Evolutionary conservation across 2,888 invertebrate species (phyloP), one percentile per base, ranked within the genome.

Genomic region (Linyphia triangularis): DNA sequence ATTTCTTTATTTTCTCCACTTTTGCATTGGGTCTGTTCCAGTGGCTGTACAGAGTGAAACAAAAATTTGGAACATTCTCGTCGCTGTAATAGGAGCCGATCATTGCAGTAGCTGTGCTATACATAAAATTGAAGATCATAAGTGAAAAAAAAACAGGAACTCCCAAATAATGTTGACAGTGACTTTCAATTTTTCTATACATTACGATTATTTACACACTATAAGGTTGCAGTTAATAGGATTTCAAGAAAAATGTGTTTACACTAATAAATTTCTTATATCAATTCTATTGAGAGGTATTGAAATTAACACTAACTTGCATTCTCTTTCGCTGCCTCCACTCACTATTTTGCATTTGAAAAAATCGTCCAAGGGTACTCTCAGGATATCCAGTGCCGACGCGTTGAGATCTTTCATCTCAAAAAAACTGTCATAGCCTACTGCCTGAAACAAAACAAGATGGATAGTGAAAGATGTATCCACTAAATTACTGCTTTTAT

Each of bases 41-140:
- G 10, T 30, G 40, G 5, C 65, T 26, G 43, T 84, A 73, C 6
- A 84, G 19, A 13, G 65, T 65, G 65, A 40, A 84, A 26, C 83
- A 84, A 22, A 84, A 65, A 22, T 28, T 75, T 37, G 70, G 70
- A 13, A 51, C 3, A 16, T 75, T 67, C 4, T 43, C 61, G 16
- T 73, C 51, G 63, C 73, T 84, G 51, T 63, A 84, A 24, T 65
- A 84, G 7, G 83, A 75, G 10, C 83, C 83, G 24, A 73, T 16
- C 2, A 83, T 28, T 7, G 59, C 30, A 33, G 22, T 28, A 7
- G 63, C 30, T 6, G 40, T n/a, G 19, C 83, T 84, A 59, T 16
- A 75, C 33, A 6, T 16, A 65, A 65, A 24, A 26, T n/a, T n/a
- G n/a, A n/a, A n/a, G n/a, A n/a, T n/a, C n/a, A n/a, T n/a, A n/a